phyloP scores from a whole-genome alignment of 2,888 invertebrate species.

The Anodontia alba region DNA sequence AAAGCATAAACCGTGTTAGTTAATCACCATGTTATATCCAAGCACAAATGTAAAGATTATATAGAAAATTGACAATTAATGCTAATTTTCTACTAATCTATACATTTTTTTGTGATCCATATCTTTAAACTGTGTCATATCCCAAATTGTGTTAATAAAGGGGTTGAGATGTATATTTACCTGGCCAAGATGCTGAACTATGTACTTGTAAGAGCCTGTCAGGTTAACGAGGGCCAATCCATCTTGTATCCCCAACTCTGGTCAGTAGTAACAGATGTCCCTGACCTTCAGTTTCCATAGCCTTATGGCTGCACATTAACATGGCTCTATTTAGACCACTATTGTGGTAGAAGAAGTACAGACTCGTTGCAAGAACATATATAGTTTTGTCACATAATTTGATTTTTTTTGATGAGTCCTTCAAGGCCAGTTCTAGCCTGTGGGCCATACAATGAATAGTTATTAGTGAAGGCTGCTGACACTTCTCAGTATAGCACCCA shows the following conservation, averaged over 20 bases:
- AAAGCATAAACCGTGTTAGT: too few relatives aligned
- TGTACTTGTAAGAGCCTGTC: conserved; percentile 34
- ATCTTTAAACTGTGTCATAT: too few relatives aligned
- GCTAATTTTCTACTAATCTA: too few relatives aligned
- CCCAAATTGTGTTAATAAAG: too few relatives aligned
- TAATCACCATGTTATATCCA: too few relatives aligned
- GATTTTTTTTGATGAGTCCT: conserved; percentile 22
- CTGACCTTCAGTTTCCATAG: conserved; percentile 5
- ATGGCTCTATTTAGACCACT: conserved; percentile 42
- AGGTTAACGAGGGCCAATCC: conserved; percentile 38
- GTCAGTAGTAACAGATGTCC: conserved; percentile 32
- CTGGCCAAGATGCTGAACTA: conserved; percentile 44
- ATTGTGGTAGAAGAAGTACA: conserved; percentile 42
- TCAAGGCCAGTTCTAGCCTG: conserved; percentile 40
- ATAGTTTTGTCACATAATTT: conserved; percentile 20
- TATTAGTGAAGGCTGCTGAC: conserved; percentile 39
- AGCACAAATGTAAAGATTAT: too few relatives aligned
- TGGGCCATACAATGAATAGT: conserved; percentile 50
- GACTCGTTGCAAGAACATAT: not conserved
- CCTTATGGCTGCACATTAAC: conserved; percentile 33
- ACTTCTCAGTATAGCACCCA: conserved; percentile 29
- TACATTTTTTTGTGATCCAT: too few relatives aligned
- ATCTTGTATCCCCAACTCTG: conserved; percentile 34
- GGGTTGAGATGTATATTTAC: too few relatives aligned
- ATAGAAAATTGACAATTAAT: too few relatives aligned